These are phyloP conservation scores for Dreissena rostriformis DNA, from an alignment of 1,140 invertebrate species.

Conservation along the genomic window DNA sequence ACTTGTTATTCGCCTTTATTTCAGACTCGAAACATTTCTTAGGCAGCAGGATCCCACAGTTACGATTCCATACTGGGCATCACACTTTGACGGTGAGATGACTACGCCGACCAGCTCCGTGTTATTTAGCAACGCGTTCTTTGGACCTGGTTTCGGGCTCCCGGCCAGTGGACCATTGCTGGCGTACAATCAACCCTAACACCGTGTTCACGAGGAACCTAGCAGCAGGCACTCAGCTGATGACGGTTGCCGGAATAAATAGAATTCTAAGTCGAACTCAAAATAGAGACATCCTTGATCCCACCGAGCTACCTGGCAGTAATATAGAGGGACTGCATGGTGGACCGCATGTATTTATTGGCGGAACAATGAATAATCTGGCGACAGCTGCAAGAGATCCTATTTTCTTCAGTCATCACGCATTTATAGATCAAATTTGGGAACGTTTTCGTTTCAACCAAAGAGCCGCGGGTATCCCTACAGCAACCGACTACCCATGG, in stretches of 20 bases:
- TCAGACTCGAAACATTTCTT: slow-evolving; percentile 39
- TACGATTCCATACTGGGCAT: slow-evolving; percentile 78
- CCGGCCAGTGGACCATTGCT: slow-evolving; percentile 77
- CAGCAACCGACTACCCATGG: slow-evolving; percentile 53
- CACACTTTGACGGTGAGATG: slow-evolving; percentile 70
- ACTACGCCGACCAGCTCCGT: slow-evolving; percentile 73
- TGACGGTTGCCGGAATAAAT: slow-evolving; percentile 36
- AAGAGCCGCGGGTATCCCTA: slow-evolving; percentile 55
- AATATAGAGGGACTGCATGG: slow-evolving; percentile 73
- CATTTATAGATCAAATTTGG: slow-evolving; percentile 79
- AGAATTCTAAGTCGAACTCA: slow-evolving; percentile 52
- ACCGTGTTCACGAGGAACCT: slow-evolving; percentile 42
- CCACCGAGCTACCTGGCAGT: slow-evolving; percentile 52
- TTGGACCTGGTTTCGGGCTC: slow-evolving; percentile 78
- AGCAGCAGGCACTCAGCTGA: slow-evolving; percentile 43
- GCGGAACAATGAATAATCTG: slow-evolving; percentile 70
- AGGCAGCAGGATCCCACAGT: slow-evolving; percentile 23
- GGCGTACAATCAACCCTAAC: slow-evolving; percentile 7
- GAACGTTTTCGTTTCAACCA: slow-evolving; percentile 68
- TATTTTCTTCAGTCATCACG: slow-evolving; percentile 81
- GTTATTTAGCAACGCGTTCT: slow-evolving; percentile 72
- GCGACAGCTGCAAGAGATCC: slow-evolving; percentile 78
- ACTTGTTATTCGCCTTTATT: slow-evolving; percentile 19
- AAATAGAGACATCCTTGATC: slow-evolving; percentile 55
- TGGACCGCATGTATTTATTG: slow-evolving; percentile 65